These are phyloP conservation scores for Dendrolimus kikuchii DNA, from an alignment of 1,140 invertebrate genomes.

Conservation along the genomic window DNA sequence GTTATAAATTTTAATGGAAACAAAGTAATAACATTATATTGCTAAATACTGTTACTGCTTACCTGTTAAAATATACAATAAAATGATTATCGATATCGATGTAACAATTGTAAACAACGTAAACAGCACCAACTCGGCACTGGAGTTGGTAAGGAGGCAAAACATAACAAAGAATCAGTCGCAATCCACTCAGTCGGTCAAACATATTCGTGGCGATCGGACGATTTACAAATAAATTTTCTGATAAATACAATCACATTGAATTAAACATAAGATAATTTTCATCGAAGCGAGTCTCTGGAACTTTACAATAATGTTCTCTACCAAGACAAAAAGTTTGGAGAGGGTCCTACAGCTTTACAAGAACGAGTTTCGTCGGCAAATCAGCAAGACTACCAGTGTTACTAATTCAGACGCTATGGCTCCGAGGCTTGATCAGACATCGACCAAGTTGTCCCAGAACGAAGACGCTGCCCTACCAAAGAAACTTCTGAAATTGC, in stretches of 20 bases:
- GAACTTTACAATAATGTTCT: conserved; percentile 52
- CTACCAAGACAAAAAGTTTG: conserved; percentile 49
- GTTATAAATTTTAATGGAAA: too few relatives aligned
- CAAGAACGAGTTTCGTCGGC: conserved; percentile 65
- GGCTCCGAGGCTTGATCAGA: conserved; percentile 58
- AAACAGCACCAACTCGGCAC: conserved; percentile 38
- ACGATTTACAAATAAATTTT: conserved; percentile 15
- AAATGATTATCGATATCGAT: conserved; percentile 51
- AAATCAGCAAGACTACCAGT: conserved; percentile 73
- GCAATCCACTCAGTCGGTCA: conserved; percentile 37
- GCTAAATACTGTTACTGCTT: neutral
- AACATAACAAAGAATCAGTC: conserved; percentile 63
- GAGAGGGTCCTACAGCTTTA: conserved; percentile 55
- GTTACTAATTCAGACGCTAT: conserved; percentile 74
- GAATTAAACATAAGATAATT: conserved; percentile 1
- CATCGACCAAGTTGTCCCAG: conserved; percentile 39
- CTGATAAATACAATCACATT: conserved; percentile 2
- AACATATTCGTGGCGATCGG: conserved; percentile 45
- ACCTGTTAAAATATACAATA: neutral
- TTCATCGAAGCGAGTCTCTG: conserved; percentile 8
- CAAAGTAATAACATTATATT: too few relatives aligned
- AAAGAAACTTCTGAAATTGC: conserved; percentile 66
- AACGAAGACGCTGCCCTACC: conserved; percentile 47
- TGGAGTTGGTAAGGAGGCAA: conserved; percentile 49
- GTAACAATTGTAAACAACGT: conserved; percentile 55